Evolutionary conservation across 2,113 vertebrate species (phyloP).

Genomic region (Dipodomys merriami): DNA sequence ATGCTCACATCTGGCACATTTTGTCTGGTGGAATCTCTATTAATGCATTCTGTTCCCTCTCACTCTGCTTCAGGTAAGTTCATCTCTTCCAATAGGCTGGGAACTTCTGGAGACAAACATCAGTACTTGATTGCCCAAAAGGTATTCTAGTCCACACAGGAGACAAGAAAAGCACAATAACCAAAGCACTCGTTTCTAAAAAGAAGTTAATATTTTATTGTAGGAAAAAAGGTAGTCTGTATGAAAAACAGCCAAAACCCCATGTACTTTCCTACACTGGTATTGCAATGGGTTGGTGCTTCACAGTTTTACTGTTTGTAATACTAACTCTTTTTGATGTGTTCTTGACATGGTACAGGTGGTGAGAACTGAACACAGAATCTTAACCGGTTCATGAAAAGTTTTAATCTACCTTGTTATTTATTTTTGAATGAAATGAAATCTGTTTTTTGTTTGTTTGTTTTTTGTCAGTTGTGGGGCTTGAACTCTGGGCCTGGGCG

Average conservation of each 20-base stretch:
- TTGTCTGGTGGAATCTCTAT: too few relatives aligned
- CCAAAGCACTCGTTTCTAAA: conserved; percentile 7
- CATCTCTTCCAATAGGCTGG: not conserved
- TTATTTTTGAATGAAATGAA: not conserved
- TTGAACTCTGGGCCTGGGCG: too few relatives aligned
- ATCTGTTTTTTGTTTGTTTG: too few relatives aligned
- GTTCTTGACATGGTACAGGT: not conserved
- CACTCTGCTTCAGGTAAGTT: not conserved
- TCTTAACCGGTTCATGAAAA: not conserved
- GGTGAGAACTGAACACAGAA: not conserved
- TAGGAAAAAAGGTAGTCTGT: not conserved
- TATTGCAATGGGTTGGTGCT: not conserved
- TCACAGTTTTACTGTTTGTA: not conserved
- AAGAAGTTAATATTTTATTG: conserved; percentile 27
- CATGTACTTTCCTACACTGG: not conserved
- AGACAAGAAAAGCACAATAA: conserved; percentile 17
- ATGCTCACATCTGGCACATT: not conserved
- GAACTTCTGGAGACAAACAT: not conserved
- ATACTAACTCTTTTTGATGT: not conserved
- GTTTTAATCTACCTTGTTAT: not conserved
- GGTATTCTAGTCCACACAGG: not conserved
- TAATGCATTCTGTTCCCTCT: not conserved
- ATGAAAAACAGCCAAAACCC: not conserved
- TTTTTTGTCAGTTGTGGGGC: too few relatives aligned
- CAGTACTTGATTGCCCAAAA: not conserved